Evolutionary conservation across 2,888 invertebrate species (phyloP), one percentile per base, ranked within the genome.

Genomic region (Macrophya annulata): DNA sequence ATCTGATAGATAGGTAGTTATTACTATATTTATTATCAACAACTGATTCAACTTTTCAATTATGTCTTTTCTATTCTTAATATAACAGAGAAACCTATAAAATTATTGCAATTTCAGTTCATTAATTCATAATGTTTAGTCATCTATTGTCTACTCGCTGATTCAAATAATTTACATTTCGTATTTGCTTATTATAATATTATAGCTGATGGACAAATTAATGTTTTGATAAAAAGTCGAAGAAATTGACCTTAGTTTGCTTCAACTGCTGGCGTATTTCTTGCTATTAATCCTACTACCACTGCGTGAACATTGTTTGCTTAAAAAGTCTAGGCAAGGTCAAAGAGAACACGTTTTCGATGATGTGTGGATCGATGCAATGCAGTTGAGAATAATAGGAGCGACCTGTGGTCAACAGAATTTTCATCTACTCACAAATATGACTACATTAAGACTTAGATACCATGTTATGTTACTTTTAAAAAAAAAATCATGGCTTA

Each of bases 251-350:
- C 15, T 12, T 6, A 37, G 12, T 0, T 17, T 4, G 37, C 37
- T 68, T 37, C 25, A 25, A 62, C 21, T 25, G 62, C 62, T 62
- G 62, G 25, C 25, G 17, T 37, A 68, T 68, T 31, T 37, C 68
- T 31, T 37, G 68, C 37, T 68, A 6, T 68, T 37, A 4, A 31
- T 37, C 68, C 17, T 10, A 15, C 17, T 12, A 65, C 6, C 37
- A 17, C 65, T 21, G 2, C 17, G 25, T 9, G 31, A 68, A 68
- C 65, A 15, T 68, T 15, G 37, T 68, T 68, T 31, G 9, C 9
- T 68, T 15, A 37, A 68, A 37, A 68, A 68, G 15, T 37, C 31
- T 68, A 37, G 68, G 37, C 68, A 37, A 68, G 68, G 68, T 68
- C 17, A 4, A 6, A 15, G 10, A 17, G 17, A 68, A 37, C 17